Conservation (phyloP, 2,113 vertebrate species). For the Carassius carassius region DNA sequence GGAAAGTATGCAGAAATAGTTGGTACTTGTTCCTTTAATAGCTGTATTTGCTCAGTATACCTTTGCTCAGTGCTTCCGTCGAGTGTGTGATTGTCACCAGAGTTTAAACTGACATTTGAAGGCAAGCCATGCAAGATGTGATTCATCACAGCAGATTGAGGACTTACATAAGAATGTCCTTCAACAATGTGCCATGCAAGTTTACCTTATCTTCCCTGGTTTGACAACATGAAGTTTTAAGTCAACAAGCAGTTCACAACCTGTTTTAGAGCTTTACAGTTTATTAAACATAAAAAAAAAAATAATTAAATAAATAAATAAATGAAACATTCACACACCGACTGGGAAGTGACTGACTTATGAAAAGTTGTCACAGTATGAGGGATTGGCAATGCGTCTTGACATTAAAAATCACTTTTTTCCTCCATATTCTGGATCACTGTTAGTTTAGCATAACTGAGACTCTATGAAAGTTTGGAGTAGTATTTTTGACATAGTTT, state of each 20-base stretch:
- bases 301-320: too few species aligned
- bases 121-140: conserved; percentile 18
- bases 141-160: conserved; percentile 31
- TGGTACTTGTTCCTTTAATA: neutral
- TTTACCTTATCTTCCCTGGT: neutral
- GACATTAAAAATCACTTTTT: neutral
- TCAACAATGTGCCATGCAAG: neutral
- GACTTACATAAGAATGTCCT: conserved; percentile 24
- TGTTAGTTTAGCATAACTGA: neutral
- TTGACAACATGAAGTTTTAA: conserved; percentile 12
- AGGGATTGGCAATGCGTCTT: too few species aligned
- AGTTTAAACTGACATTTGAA: conserved; percentile 8
- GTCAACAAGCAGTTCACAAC: neutral
- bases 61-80: neutral
- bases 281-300: neutral
- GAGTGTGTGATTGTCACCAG: neutral
- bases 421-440: neutral
- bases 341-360: neutral
- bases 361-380: neutral
- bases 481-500: too few species aligned
- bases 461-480: neutral
- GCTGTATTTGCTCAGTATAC: neutral
- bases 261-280: neutral
- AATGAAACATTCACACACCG: too few species aligned
- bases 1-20: neutral